phyloP scores from a whole-genome alignment of 2,797 vertebrate genomes.

The Columba guinea region DNA sequence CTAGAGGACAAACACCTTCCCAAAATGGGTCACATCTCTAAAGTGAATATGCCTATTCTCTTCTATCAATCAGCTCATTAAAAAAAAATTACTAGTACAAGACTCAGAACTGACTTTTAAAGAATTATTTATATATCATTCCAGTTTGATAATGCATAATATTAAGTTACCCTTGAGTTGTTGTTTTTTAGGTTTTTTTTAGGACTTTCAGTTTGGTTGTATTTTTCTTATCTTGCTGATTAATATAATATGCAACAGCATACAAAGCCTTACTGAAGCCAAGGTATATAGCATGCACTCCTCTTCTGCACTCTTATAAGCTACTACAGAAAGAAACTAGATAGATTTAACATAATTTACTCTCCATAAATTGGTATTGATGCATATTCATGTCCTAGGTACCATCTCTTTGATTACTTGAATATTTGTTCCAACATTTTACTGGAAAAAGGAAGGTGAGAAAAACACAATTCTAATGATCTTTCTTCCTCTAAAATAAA shows the following conservation, averaged over 20 bases:
- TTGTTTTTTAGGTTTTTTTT: neutral
- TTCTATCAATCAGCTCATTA: neutral
- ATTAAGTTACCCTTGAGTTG: neutral
- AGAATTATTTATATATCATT: neutral
- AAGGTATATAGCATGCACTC: fast-evolving
- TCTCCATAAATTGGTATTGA: neutral
- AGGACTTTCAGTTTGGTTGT: neutral
- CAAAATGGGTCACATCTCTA: neutral
- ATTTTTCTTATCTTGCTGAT: neutral
- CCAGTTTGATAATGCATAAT: neutral
- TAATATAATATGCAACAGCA: neutral
- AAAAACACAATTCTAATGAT: neutral
- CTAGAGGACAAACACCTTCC: neutral
- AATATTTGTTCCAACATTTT: neutral
- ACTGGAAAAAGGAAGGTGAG: neutral
- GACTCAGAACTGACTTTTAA: neutral
- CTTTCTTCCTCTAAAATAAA: neutral
- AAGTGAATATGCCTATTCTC: neutral
- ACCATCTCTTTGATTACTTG: neutral
- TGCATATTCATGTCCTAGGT: neutral
- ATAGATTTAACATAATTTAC: neutral
- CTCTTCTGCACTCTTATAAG: neutral
- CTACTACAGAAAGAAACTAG: neutral
- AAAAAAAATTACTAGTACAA: neutral
- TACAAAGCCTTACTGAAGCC: neutral